Percentiles rank a stretch among this genome's conserved stretches.
phyloP scores from a whole-genome alignment of 2,797 vertebrate species.

The Manis crassicaudata region DNA sequence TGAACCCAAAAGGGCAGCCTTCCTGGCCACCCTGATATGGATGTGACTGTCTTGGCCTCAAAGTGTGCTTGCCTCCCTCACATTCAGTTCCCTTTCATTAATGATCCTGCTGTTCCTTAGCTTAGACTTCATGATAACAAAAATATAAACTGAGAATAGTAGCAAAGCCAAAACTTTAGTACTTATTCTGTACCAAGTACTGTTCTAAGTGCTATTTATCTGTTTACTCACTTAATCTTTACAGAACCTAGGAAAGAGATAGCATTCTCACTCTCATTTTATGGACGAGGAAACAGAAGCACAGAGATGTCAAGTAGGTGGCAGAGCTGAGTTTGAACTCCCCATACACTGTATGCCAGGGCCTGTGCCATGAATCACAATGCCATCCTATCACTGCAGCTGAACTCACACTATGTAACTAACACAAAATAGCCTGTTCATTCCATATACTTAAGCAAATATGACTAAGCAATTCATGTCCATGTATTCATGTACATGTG shows the following conservation, averaged over 20 bases:
- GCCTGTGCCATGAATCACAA: not conserved
- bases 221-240: not conserved
- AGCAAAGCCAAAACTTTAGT: not conserved
- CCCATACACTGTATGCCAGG: too few relatives aligned
- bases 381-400: not conserved
- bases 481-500: not conserved
- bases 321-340: not conserved
- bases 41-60: not conserved
- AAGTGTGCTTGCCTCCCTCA: not conserved
- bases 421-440: not conserved
- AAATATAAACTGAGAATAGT: not conserved
- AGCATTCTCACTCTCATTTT: not conserved
- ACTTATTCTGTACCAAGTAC: not conserved
- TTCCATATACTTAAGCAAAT: not conserved
- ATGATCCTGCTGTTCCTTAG: not conserved
- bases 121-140: not conserved
- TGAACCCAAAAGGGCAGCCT: not conserved
- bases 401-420: not conserved
- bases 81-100: not conserved
- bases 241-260: not conserved
- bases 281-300: not conserved
- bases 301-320: not conserved
- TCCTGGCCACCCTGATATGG: not conserved
- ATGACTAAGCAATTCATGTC: fast-evolving
- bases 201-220: not conserved